These are phyloP conservation scores for Perca fluviatilis DNA, from an alignment of 2,113 vertebrate species.

Conservation along the genomic window DNA sequence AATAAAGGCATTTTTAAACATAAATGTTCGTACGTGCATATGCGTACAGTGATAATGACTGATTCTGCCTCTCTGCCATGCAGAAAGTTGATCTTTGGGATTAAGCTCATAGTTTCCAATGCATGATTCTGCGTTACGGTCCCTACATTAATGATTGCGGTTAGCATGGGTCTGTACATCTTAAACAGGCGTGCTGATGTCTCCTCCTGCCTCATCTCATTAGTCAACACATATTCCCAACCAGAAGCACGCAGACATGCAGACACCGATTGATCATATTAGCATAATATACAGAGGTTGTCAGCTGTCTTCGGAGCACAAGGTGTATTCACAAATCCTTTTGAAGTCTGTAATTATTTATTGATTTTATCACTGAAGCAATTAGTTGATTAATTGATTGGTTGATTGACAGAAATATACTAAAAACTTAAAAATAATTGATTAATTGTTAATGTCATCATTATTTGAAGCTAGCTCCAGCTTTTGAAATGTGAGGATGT, in stretches of 20 bases:
- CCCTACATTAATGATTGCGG: slow-evolving; percentile 13
- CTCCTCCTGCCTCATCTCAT: slow-evolving; percentile 12
- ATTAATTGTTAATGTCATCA: not conserved
- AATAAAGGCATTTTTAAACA: slow-evolving; percentile 2
- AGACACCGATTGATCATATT: not conserved
- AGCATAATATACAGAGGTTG: slow-evolving; percentile 7
- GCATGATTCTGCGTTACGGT: slow-evolving; percentile 19
- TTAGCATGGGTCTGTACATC: not conserved
- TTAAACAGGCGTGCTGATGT: not conserved
- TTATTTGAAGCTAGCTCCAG: not conserved
- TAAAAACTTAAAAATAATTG: not conserved
- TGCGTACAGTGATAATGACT: not conserved
- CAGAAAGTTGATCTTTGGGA: slow-evolving; percentile 27
- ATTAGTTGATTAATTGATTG: not conserved
- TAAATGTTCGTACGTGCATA: slow-evolving; percentile 3
- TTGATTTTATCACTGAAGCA: slow-evolving; percentile 13
- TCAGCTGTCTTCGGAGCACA: not conserved
- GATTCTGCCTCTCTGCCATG: slow-evolving; percentile 21
- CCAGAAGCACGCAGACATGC: not conserved
- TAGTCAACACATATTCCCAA: not conserved
- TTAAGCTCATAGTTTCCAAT: slow-evolving; percentile 10
- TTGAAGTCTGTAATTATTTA: slow-evolving; percentile 11
- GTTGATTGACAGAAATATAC: not conserved
- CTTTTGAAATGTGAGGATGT: not conserved
- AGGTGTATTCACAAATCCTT: not conserved